Evolutionary conservation across 2,797 vertebrate genomes (phyloP).

Genomic region (Aulostomus chinensis): DNA sequence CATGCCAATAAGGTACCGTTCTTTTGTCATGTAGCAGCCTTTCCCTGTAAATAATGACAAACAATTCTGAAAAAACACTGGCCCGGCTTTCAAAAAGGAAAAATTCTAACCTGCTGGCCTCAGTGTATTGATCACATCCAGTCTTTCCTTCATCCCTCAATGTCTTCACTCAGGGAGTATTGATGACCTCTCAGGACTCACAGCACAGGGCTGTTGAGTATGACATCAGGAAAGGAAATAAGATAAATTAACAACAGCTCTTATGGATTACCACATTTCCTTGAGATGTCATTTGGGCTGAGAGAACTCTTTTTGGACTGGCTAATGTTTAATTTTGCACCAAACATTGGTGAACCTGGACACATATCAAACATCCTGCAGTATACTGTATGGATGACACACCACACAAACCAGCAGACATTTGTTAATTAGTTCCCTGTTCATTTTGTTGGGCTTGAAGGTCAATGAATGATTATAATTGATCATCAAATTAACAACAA

Average conservation of each 20-base stretch:
- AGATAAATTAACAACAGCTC: constrained; percentile 4
- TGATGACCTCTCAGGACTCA: constrained; percentile 22
- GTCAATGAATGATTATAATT: too few relatives aligned
- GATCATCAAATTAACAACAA: too few relatives aligned
- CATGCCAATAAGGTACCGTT: background rate
- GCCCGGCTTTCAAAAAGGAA: background rate
- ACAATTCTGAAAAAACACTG: background rate
- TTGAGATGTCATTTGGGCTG: background rate
- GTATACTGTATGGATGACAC: too few relatives aligned
- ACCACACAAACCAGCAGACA: too few relatives aligned
- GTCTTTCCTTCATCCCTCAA: background rate
- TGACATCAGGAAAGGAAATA: background rate
- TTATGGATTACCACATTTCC: background rate
- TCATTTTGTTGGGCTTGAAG: too few relatives aligned
- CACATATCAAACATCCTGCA: too few relatives aligned
- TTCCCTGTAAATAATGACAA: background rate
- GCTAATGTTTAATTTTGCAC: too few relatives aligned
- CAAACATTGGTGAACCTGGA: too few relatives aligned
- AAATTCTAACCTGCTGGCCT: constrained; percentile 8
- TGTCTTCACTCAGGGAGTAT: constrained; percentile 31
- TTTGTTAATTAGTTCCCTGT: too few relatives aligned
- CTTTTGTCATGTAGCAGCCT: background rate
- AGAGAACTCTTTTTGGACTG: too few relatives aligned
- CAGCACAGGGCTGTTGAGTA: background rate
- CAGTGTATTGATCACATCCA: constrained; percentile 32